These are phyloP conservation scores for Trissonchulus sp. DNA, from an alignment of 2,888 invertebrate genomes.

Conservation along the genomic window DNA sequence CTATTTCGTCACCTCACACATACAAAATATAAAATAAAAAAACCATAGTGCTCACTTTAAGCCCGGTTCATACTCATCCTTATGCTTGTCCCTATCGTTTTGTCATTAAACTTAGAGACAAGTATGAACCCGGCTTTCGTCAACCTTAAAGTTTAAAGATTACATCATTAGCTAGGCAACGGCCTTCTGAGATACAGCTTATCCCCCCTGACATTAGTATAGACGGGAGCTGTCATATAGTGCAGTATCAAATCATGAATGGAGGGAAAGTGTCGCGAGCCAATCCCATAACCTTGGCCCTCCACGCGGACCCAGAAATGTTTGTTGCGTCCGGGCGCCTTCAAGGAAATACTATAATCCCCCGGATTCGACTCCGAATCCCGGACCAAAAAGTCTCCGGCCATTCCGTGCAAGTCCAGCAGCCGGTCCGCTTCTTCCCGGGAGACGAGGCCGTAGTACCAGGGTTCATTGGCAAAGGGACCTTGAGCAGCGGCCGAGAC, in stretches of 20 bases:
- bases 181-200: constrained; percentile 92
- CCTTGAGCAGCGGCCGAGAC: constrained; percentile 23
- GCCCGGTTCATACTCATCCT: too few relatives aligned
- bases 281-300: constrained; percentile 88
- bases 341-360: constrained; percentile 93
- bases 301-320: constrained; percentile 94
- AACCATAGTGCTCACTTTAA: too few relatives aligned
- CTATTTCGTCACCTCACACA: too few relatives aligned
- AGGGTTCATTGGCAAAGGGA: constrained; percentile 59
- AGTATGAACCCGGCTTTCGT: too few relatives aligned
- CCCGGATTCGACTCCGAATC: constrained; percentile 99
- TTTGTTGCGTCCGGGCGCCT: constrained; percentile 94
- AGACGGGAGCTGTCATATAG: constrained; percentile 97
- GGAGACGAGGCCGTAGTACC: constrained; percentile 95
- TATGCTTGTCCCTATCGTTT: too few relatives aligned
- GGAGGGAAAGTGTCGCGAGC: constrained; percentile 91
- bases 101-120: too few relatives aligned
- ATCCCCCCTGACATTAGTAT: constrained; percentile 94
- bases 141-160: too few relatives aligned
- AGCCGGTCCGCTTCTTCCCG: constrained; percentile 92
- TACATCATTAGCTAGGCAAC: constrained; percentile 58
- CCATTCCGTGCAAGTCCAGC: constrained; percentile 80
- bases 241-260: constrained; percentile 94
- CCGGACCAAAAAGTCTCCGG: constrained; percentile 94
- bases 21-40: too few relatives aligned